Conservation (phyloP, 2,797 vertebrate genomes). For the Tachyglossus aculeatus region DNA sequence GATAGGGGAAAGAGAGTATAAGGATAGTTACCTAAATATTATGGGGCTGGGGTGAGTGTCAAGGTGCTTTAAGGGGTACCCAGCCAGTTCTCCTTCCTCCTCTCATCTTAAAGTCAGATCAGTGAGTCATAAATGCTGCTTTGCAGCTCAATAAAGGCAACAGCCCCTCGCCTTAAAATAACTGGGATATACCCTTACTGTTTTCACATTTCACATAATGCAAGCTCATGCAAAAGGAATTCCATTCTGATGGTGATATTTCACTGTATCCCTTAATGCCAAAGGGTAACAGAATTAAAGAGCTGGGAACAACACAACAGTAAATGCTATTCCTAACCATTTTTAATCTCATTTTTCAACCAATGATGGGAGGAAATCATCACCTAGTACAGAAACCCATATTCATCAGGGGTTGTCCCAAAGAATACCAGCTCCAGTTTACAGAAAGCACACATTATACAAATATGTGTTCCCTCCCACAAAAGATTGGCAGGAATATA, state of each 20-base stretch:
- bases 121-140: neutral
- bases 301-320: neutral
- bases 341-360: neutral
- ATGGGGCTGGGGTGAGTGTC: too few species aligned
- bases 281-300: slow-evolving; percentile 5
- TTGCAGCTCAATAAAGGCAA: neutral
- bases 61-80: too few species aligned
- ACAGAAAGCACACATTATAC: too few species aligned
- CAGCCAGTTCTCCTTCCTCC: neutral
- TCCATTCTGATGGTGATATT: neutral
- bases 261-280: neutral
- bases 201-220: neutral
- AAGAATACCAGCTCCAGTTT: neutral
- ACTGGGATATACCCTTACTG: neutral
- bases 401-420: neutral
- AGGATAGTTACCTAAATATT: too few species aligned
- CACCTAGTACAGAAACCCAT: neutral
- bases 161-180: neutral
- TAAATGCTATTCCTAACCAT: neutral
- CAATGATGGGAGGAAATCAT: too few species aligned
- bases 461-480: too few species aligned
- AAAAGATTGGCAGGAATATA: too few species aligned
- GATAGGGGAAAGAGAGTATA: too few species aligned
- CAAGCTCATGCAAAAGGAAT: neutral
- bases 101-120: neutral